Conservation (phyloP, 2,113 vertebrate genomes). For the Pedetes capensis region DNA sequence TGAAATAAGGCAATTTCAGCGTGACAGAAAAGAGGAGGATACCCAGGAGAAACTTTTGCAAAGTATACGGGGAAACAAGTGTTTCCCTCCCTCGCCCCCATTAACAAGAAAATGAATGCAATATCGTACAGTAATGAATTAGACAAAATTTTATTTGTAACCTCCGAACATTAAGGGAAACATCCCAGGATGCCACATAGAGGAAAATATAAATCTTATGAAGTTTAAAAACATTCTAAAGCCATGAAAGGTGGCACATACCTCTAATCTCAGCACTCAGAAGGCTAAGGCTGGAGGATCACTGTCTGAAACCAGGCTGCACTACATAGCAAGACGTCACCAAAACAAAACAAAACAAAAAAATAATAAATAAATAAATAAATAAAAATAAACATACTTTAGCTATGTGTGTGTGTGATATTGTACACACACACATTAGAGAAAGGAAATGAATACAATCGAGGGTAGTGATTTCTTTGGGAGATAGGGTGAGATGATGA, state of each 20-base stretch:
- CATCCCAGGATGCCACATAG: background rate
- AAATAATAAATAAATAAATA: too few species aligned
- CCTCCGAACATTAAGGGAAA: background rate
- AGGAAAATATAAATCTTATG: background rate
- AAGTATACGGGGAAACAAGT: background rate
- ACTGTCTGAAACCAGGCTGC: too few species aligned
- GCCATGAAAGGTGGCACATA: too few species aligned
- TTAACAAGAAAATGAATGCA: background rate
- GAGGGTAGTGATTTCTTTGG: background rate
- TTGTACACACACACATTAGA: background rate
- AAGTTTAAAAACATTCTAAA: constrained; percentile 29
- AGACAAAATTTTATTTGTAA: background rate
- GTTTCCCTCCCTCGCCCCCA: too few species aligned
- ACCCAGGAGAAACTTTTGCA: background rate
- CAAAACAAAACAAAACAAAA: too few species aligned
- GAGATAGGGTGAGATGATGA: background rate
- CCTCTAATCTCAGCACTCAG: too few species aligned
- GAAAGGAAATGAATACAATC: background rate
- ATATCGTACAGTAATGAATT: background rate
- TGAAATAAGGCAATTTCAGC: background rate
- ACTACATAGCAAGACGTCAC: too few species aligned
- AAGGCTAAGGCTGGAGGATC: too few species aligned
- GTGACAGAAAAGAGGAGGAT: background rate
- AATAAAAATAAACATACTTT: background rate
- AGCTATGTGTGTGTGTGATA: background rate